A percentile compares a stretch with the other conserved stretches of the same genome.
These are phyloP conservation scores for Ormia ochracea DNA, from an alignment of 2,888 invertebrate species.

Conservation along the genomic window DNA sequence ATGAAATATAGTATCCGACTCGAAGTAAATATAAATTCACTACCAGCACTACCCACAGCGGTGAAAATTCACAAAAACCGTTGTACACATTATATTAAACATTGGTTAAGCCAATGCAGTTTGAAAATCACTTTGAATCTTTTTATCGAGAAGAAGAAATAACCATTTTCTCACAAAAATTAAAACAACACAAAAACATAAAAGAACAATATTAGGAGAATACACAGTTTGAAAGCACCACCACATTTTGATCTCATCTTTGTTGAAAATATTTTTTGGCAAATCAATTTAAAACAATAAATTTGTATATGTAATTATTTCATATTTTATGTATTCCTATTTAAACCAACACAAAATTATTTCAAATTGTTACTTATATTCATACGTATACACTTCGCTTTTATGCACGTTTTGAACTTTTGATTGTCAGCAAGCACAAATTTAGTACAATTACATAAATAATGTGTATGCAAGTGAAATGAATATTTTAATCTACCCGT, in stretches of 20 bases:
- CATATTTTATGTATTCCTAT: not conserved
- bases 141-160: not conserved
- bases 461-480: too few species aligned
- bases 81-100: not conserved
- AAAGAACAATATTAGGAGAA: not conserved
- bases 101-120: not conserved
- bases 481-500: too few species aligned
- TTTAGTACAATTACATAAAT: too few species aligned
- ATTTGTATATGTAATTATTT: not conserved
- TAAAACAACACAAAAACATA: conserved; percentile 37
- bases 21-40: not conserved
- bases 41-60: not conserved
- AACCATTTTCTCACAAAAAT: conserved; percentile 37
- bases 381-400: conserved; percentile 30
- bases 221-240: conserved; percentile 27
- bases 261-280: conserved; percentile 1
- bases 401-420: conserved; percentile 2
- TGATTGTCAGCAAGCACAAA: not conserved
- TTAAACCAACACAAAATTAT: conserved; percentile 9
- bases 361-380: not conserved
- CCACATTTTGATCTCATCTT: not conserved
- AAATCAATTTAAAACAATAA: not conserved
- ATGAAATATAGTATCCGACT: not conserved
- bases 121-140: conserved; percentile 17
- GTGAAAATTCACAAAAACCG: not conserved